Evolutionary conservation across 2,888 invertebrate genomes (phyloP).

Genomic region (Deilephila elpenor): DNA sequence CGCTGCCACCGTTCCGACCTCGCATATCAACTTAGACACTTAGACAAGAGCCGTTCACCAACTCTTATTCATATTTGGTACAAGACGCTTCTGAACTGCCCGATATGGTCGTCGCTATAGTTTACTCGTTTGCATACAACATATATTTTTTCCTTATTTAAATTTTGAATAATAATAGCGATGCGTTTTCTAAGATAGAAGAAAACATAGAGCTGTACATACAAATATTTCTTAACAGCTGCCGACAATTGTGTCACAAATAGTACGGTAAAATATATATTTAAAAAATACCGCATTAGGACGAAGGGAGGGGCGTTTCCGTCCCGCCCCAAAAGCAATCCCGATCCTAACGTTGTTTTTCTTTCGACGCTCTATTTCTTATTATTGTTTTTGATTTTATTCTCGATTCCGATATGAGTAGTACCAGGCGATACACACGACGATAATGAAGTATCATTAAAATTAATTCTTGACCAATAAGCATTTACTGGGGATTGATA

Average conservation of each 20-base stretch:
- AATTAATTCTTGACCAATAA: not conserved
- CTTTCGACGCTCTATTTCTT: not conserved
- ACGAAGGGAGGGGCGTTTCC: slow-evolving; percentile 28
- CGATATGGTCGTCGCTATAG: not conserved
- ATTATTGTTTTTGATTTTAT: not conserved
- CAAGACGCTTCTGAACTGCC: not conserved
- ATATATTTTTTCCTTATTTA: not conserved
- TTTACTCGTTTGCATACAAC: not conserved
- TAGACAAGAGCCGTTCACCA: slow-evolving; percentile 39
- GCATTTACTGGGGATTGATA: slow-evolving; percentile 23
- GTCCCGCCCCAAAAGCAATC: slow-evolving; percentile 22
- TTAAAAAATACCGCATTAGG: slow-evolving; percentile 7
- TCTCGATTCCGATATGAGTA: not conserved
- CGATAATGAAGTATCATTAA: not conserved
- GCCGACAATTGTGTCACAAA: not conserved
- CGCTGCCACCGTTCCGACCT: slow-evolving; percentile 50
- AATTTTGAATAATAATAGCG: not conserved
- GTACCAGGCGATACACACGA: not conserved
- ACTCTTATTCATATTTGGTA: slow-evolving; percentile 20
- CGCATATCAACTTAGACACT: slow-evolving; percentile 64
- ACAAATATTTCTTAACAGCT: too few relatives aligned
- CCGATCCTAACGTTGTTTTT: slow-evolving; percentile 9
- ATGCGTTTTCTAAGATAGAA: not conserved
- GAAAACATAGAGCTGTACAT: too few relatives aligned
- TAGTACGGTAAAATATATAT: not conserved